Base-by-base conservation (phyloP, 1,140 invertebrate species). In the Pachypeltis micranthus region DNA sequence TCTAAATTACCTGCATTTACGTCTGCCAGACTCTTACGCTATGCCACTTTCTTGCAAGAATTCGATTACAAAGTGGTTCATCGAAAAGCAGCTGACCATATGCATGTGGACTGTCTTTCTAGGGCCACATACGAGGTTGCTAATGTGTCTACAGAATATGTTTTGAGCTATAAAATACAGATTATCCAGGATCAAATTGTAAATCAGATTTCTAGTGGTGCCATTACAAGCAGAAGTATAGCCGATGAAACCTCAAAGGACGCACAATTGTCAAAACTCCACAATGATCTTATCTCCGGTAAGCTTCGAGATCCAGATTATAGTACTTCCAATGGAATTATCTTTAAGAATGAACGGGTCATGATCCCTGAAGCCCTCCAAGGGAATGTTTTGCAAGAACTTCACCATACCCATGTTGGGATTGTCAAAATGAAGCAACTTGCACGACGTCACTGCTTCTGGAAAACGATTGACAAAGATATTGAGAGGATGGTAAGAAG, bases 401-500 rank as follows among this genome's bases (percentile, higher is more conserved):
- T 10, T 10, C 74, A 75, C 68, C 24, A 56, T 16, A 67, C 59
- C 25, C 73, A 74, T 60, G 61, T 66, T 25, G 73, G 74, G 10
- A 69, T 74, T 3, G 66, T 67, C n/a, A 63, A 66, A 47, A 77
- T 75, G 71, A 77, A 77, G 66, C 57, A 65, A 3, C 29, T 72
- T 1, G 74, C 74, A 10, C 44, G 71, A 19, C 65, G 44, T 25
- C 68, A 73, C 61, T 58, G 71, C 29, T 76, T 68, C 67, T 77
- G 70, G 70, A 69, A 67, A 24, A 62, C 63, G 7, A 68, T 76
- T 0, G 70, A 76, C 59, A 34, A 57, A n/a, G 69, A 74, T 2
- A 54, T 67, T 51, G 56, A 64, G 51, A 54, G 23, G 7, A 54
- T 54, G 7, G 47, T 54, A 10, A 7, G 23, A 54, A 54, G 31